A percentile compares a stretch with the other conserved stretches of the same genome.
Evolutionary conservation across 2,888 invertebrate species (phyloP).

Genomic region (Epinotia bilunana): DNA sequence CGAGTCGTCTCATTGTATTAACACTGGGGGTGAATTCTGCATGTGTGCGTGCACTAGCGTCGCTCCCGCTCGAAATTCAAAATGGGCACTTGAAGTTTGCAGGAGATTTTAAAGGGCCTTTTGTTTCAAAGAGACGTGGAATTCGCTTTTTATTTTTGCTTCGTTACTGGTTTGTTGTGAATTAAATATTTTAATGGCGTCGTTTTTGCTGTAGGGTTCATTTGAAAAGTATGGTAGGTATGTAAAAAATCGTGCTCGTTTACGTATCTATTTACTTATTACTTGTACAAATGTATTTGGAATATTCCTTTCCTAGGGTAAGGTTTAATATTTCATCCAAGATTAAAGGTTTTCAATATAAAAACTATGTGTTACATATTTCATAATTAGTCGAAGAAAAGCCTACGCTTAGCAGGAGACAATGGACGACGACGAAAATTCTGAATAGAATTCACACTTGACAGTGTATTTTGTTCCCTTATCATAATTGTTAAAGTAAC

Average conservation of each 20-base stretch:
- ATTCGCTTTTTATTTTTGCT: conserved; percentile 42
- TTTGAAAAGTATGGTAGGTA: neutral
- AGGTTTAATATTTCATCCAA: no score
- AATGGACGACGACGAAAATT: no score
- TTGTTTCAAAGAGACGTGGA: conserved; percentile 44
- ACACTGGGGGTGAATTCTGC: conserved; percentile 36
- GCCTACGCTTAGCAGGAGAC: no score
- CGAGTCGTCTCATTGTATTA: conserved; percentile 26
- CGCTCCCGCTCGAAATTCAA: conserved; percentile 48
- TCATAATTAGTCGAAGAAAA: no score
- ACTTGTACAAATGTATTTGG: no score
- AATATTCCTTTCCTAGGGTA: no score
- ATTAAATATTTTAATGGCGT: conserved; percentile 38
- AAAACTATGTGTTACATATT: no score
- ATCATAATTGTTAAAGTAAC: no score
- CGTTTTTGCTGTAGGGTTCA: conserved; percentile 19
- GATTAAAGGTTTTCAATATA: no score
- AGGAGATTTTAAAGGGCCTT: conserved; percentile 45
- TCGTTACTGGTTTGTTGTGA: conserved; percentile 41
- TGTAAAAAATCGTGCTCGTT: neutral
- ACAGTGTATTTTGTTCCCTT: no score
- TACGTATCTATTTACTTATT: neutral
- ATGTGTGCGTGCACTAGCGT: conserved; percentile 47
- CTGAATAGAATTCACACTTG: no score
- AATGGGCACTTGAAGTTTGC: conserved; percentile 46